These are phyloP conservation scores for Gortyna flavago DNA, from an alignment of 2,888 invertebrate genomes.

Conservation along the genomic window DNA sequence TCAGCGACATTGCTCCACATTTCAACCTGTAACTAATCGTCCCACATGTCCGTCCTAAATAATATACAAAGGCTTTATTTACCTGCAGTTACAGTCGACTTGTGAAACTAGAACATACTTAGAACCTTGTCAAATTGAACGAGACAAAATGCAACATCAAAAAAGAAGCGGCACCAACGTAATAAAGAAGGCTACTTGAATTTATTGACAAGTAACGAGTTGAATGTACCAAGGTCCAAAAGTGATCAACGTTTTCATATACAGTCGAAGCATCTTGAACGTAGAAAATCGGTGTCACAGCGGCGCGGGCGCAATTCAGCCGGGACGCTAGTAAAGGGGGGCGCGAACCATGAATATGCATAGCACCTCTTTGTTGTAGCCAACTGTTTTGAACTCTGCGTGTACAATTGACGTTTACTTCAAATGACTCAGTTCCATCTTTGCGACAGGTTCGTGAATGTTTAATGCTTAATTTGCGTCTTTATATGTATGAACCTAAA, in stretches of 20 bases:
- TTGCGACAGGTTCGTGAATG: constrained; percentile 52
- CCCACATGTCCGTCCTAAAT: constrained; percentile 50
- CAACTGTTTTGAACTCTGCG: constrained; percentile 78
- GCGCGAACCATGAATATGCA: constrained; percentile 85
- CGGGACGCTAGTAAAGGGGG: constrained; percentile 73
- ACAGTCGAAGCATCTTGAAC: constrained; percentile 76
- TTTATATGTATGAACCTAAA: constrained; percentile 2
- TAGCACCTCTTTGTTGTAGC: constrained; percentile 80
- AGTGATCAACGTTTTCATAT: constrained; percentile 21
- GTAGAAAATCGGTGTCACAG: constrained; percentile 77
- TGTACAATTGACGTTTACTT: constrained; percentile 72
- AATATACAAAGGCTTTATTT: constrained; percentile 55
- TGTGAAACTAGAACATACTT: constrained; percentile 26
- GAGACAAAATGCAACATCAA: not conserved
- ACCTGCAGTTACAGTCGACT: constrained; percentile 40
- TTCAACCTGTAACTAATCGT: constrained; percentile 33
- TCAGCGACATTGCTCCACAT: constrained; percentile 57
- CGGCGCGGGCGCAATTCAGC: constrained; percentile 61
- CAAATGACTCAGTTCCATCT: constrained; percentile 60
- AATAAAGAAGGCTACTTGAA: constrained; percentile 19
- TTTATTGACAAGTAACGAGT: constrained; percentile 5
- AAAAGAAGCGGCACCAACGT: not conserved
- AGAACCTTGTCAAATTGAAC: constrained; percentile 21
- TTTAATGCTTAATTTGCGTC: constrained; percentile 14
- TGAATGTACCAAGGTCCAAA: constrained; percentile 39